Evolutionary conservation across 1,140 invertebrate species (phyloP).

Genomic region (Pteromalus puparum): DNA sequence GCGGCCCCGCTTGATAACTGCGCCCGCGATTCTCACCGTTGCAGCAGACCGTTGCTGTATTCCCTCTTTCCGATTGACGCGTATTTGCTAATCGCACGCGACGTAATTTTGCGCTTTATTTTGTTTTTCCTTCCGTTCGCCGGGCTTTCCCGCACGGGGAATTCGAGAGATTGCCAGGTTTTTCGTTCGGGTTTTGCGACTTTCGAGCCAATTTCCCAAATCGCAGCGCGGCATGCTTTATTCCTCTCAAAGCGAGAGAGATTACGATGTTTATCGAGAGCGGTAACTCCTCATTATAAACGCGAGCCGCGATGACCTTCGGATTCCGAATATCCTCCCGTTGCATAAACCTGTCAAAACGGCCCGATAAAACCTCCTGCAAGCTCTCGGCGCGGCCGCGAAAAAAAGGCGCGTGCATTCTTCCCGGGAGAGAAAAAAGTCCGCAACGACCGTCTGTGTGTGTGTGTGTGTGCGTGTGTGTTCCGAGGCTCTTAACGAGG

Average conservation of each 20-base stretch:
- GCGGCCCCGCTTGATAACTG: slow-evolving; percentile 54
- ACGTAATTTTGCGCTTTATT: background rate
- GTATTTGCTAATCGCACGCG: slow-evolving; percentile 42
- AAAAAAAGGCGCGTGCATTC: background rate
- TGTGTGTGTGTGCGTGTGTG: slow-evolving; percentile 4
- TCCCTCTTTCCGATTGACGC: slow-evolving; percentile 24
- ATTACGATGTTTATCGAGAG: no score
- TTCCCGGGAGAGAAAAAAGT: background rate
- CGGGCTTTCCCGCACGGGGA: slow-evolving; percentile 53
- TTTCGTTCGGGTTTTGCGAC: background rate
- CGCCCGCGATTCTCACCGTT: slow-evolving; percentile 20
- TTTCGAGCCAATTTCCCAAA: background rate
- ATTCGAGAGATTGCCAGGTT: slow-evolving; percentile 17
- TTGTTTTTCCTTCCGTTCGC: slow-evolving; percentile 13
- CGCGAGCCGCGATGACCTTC: no score
- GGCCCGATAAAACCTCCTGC: background rate
- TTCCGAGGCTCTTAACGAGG: slow-evolving; percentile 37
- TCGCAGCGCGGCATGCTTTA: no score
- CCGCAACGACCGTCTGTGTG: background rate
- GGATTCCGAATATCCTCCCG: no score
- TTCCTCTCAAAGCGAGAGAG: no score
- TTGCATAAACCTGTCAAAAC: slow-evolving; percentile 21
- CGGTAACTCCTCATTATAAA: no score
- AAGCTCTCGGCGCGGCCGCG: background rate
- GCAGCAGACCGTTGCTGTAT: background rate